A percentile compares a stretch with the other conserved stretches of the same genome.
Evolutionary conservation across 2,888 invertebrate genomes (phyloP).

Genomic region (Cheilosia pagana): DNA sequence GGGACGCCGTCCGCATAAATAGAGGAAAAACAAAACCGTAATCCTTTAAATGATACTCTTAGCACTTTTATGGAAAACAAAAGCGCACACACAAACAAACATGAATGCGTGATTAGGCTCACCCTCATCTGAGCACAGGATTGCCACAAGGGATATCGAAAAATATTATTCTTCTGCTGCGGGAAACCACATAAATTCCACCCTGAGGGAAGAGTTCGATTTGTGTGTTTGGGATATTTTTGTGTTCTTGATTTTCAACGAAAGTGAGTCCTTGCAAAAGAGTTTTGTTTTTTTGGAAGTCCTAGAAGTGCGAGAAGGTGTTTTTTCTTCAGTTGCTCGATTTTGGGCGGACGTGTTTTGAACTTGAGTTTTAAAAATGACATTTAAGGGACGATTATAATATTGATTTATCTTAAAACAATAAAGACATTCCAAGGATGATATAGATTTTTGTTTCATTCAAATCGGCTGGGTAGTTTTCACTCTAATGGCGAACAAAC

Average conservation of each 20-base stretch:
- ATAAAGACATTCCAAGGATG: neutral
- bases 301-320: constrained; percentile 14
- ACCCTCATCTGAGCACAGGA: constrained; percentile 15
- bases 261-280: neutral
- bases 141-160: constrained; percentile 50
- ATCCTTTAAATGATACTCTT: constrained; percentile 72
- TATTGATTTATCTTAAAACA: too few species aligned
- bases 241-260: neutral
- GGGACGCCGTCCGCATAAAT: constrained; percentile 9
- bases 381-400: neutral
- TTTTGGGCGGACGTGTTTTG: neutral
- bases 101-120: neutral
- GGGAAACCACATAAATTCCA: constrained; percentile 71
- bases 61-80: constrained; percentile 59
- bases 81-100: constrained; percentile 2
- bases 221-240: neutral
- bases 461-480: neutral
- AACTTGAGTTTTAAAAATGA: neutral
- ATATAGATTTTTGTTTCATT: neutral
- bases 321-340: neutral
- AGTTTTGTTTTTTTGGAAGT: constrained; percentile 27
- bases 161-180: constrained; percentile 57
- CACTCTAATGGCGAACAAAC: neutral
- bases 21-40: constrained; percentile 48
- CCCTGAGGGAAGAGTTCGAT: neutral